phyloP scores from a whole-genome alignment of 2,113 vertebrate species.

The Oenanthe melanoleuca region DNA sequence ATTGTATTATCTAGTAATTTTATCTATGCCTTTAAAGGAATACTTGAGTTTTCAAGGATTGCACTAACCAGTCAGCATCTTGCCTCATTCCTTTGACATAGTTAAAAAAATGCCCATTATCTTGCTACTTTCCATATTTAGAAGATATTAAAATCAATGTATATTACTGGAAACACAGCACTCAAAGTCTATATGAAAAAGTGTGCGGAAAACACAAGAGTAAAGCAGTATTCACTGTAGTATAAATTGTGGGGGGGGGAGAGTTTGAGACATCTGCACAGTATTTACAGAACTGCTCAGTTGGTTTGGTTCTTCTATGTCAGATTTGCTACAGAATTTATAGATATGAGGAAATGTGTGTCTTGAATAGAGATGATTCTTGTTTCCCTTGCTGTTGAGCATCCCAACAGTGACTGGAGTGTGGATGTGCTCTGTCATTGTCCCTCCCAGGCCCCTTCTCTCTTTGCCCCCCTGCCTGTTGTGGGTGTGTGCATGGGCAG shows the following conservation, averaged over 20 bases:
- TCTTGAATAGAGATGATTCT: background rate
- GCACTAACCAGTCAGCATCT: background rate
- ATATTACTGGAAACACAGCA: background rate
- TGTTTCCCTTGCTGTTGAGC: background rate
- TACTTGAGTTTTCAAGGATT: background rate
- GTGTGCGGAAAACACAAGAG: background rate
- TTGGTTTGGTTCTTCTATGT: background rate
- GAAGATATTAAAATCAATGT: background rate
- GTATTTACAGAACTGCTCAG: background rate
- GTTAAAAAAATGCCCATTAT: background rate
- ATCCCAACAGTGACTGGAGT: background rate
- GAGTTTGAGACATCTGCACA: background rate
- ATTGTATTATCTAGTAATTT: background rate
- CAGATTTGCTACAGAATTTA: background rate
- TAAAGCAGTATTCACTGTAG: background rate
- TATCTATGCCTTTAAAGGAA: background rate
- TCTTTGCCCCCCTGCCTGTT: rapidly evolving
- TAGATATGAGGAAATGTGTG: background rate
- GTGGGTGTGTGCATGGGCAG: background rate
- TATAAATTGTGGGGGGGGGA: background rate
- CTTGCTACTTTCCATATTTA: background rate
- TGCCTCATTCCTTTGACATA: background rate
- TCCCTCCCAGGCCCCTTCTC: background rate
- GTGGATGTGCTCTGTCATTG: background rate
- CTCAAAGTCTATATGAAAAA: background rate